Evolutionary conservation across 2,888 invertebrate species (phyloP).

Genomic region (Xestoiulus laeticollis): DNA sequence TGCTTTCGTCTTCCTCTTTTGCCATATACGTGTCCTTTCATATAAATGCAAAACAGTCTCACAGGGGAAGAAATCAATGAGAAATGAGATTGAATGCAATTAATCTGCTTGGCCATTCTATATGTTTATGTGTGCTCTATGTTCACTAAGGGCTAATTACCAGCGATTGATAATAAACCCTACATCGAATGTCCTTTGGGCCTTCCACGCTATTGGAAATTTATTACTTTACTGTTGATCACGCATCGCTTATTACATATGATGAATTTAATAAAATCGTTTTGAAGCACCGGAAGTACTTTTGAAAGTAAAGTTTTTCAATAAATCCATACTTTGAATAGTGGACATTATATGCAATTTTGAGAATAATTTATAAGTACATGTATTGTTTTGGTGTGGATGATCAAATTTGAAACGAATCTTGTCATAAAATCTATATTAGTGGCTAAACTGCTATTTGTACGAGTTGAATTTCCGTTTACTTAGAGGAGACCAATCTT

Average conservation of each 20-base stretch:
- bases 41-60: slow-evolving; percentile 17
- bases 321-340: too few species aligned
- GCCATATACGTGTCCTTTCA: neutral
- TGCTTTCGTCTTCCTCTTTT: neutral
- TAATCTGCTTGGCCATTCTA: neutral
- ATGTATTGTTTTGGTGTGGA: neutral
- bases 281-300: too few species aligned
- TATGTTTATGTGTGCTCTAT: neutral
- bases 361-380: too few species aligned
- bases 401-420: neutral
- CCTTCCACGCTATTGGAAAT: neutral
- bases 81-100: slow-evolving; percentile 23
- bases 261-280: neutral
- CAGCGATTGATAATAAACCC: neutral
- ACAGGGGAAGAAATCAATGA: neutral
- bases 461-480: neutral
- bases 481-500: neutral
- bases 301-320: too few species aligned
- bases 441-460: neutral
- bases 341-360: too few species aligned
- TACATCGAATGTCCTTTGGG: neutral
- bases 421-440: neutral
- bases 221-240: neutral
- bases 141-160: neutral
- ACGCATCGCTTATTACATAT: neutral